These are phyloP conservation scores for Strix uralensis DNA, from an alignment of 2,113 vertebrate genomes.

Conservation along the genomic window DNA sequence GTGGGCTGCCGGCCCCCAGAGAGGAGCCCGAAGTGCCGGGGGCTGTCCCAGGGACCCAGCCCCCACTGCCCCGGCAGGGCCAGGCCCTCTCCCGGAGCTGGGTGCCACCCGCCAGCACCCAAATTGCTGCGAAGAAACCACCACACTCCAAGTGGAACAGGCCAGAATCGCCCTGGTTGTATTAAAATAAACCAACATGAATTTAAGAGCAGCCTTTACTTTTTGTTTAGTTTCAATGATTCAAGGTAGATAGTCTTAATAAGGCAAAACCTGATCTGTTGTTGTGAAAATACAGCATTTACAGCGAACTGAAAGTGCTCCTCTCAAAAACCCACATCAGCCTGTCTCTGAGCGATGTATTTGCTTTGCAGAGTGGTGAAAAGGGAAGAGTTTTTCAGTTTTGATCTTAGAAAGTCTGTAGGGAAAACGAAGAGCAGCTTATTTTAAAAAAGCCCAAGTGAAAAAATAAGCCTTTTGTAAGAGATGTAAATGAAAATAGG, in stretches of 20 bases:
- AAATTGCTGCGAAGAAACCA: background rate
- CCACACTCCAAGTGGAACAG: background rate
- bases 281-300: background rate
- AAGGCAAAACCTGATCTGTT: background rate
- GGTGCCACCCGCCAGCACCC: background rate
- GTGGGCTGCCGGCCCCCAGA: background rate
- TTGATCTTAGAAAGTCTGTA: background rate
- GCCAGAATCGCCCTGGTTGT: background rate
- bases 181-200: background rate
- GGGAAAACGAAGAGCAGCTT: background rate
- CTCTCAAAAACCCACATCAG: background rate
- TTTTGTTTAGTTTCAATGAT: background rate
- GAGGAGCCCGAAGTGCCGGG: background rate
- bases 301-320: background rate
- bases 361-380: background rate
- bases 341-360: background rate
- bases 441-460: background rate
- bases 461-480: background rate
- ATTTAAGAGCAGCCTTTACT: background rate
- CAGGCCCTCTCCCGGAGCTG: background rate
- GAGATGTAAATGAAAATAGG: background rate
- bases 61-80: background rate
- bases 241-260: background rate
- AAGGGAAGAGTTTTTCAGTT: background rate
- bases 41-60: background rate